Base-by-base conservation (phyloP, 1,140 invertebrate genomes). In the Musca vetustissima region DNA sequence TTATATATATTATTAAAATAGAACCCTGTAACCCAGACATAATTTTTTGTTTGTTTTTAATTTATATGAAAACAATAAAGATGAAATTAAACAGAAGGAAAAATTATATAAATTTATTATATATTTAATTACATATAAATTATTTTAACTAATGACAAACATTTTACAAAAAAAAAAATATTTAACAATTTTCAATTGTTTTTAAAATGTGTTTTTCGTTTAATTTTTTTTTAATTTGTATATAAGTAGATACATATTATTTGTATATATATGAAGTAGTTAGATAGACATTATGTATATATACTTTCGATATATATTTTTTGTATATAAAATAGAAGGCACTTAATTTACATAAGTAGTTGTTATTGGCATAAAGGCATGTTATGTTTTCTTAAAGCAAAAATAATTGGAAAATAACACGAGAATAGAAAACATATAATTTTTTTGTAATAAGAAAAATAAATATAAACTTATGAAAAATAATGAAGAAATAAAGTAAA, bases 161-260 rank as follows among this genome's bases (percentile, higher is more conserved):
- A 61, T 61, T 61, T 43, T 61, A 61, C 57, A 61, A 61, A 59
- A 52, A 43, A 9, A 9, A n/a, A n/a, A n/a, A n/a, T n/a, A n/a
- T n/a, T n/a, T 59, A 57, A 68, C 32, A 57, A 68, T 55, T 52
- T 52, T 53, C 13, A 66, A 66, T 66, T 52, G 49, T 52, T 66
- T 24, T 59, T 25, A 28, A 66, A 53, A 24, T 36, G 11, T 43
- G 36, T 43, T 28, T 28, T 28, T 28, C 8, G 3, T 28, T 28
- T 28, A 3, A n/a, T 28, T 28, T 28, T 28, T 28, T 3, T 28
- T 28, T 28, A 4, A 4, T 28, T 43, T 43, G 36, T 66, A 17
- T 32, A 25, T 25, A 65, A 50, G 49, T 43, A 50, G 43, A 50
- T 66, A 66, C n/a, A 21, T 64, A 64, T 25, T n/a, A n/a, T n/a